Base-by-base conservation (phyloP, 2,113 vertebrate species). In the Tupaia chinensis region DNA sequence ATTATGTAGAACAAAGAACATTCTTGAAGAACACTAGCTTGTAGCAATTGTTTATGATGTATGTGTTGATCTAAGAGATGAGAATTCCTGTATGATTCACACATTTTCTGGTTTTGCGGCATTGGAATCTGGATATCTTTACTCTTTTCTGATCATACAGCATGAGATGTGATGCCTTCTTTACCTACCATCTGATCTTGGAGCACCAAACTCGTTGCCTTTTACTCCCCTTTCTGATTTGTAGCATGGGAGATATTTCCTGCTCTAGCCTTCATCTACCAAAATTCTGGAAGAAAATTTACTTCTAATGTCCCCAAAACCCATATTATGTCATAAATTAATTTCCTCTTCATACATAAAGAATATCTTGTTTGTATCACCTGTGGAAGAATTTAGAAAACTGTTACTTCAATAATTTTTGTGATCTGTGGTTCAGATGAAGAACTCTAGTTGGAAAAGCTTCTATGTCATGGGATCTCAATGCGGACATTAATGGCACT, bases 391-490 rank as follows among this genome's bases (percentile, higher is more conserved):
- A 60, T 54, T 87, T 84, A 68, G 15, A n/a, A 60, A 80, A 56
- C n/a, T 4, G 5, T 66, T 63, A 34, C 10, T 60, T n/a, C n/a
- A 17, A 32, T 60, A 7, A 22, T 63, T 25, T 69, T 25, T 74
- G 10, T 20, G 3, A 60, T 69, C 3, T 32, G 23, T 82, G 19
- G 5, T 61, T 88, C 17, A 20, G 9, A 16, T 1, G 7, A 27
- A n/a, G 27, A 91, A 54, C 5, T 27, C 3, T 54, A 11, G 7
- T 1, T 69, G 19, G 12, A 5, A 76, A 58, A 61, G 19, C 13
- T 1, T 29, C 4, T 5, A 6, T 56, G 27, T 9, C 2, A 25
- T 15, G 0, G 9, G 61, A 6, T 8, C 32, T 44, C 44, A 60
- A 74, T 25, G 32, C 61, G 22, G 20, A 27, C 29, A 25, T 25